Evolutionary conservation across 2,113 vertebrate species (phyloP).

Genomic region (Azemiops feae): DNA sequence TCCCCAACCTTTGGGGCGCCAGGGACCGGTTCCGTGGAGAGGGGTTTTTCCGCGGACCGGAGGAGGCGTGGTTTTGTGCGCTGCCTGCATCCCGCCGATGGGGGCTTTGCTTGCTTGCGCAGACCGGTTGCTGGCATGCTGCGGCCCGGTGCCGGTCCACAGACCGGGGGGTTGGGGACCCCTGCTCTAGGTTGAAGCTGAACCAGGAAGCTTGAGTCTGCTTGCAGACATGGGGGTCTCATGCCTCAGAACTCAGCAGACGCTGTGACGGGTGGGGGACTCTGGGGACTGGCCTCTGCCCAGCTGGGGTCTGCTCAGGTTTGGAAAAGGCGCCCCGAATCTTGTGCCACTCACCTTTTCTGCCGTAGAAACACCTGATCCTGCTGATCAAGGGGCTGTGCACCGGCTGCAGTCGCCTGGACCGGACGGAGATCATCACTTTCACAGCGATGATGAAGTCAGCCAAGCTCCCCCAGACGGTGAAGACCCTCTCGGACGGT

Average conservation of each 20-base stretch:
- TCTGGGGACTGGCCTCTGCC: not conserved
- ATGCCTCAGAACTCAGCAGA: not conserved
- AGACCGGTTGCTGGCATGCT: too few species aligned
- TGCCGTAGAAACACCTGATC: conserved; percentile 90
- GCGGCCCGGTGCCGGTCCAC: too few species aligned
- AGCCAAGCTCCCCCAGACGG: conserved; percentile 94
- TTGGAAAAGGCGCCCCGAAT: not conserved
- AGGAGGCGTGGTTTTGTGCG: too few species aligned
- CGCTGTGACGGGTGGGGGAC: not conserved
- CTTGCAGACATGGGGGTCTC: not conserved
- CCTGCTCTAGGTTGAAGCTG: not conserved
- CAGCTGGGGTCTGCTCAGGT: not conserved
- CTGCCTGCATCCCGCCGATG: too few species aligned
- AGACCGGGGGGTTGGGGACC: too few species aligned
- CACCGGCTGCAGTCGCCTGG: conserved; percentile 94
- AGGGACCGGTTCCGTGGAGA: too few species aligned
- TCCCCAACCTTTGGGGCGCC: too few species aligned
- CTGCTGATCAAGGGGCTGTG: conserved; percentile 98
- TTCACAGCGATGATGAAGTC: conserved; percentile 99
- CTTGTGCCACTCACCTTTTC: not conserved
- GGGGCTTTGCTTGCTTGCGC: too few species aligned
- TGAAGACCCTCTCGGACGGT: conserved; percentile 98
- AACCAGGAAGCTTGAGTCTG: not conserved
- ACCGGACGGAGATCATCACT: conserved; percentile 97
- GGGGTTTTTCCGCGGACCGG: too few species aligned